Evolutionary conservation across 1,140 invertebrate genomes (phyloP).

Genomic region (Teleopsis dalmanni): DNA sequence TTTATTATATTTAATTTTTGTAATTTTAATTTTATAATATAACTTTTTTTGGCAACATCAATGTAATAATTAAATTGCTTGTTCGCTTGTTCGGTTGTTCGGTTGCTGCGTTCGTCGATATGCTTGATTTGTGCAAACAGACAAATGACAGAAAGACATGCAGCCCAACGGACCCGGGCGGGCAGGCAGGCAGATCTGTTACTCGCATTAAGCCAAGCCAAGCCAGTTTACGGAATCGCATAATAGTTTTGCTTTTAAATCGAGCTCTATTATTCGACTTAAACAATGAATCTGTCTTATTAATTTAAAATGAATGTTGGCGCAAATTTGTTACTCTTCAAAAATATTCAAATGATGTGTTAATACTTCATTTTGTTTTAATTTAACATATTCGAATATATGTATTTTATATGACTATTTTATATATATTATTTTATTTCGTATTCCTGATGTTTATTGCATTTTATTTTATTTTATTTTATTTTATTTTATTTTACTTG

Average conservation of each 20-base stretch:
- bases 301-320: too few relatives aligned
- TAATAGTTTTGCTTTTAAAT: too few relatives aligned
- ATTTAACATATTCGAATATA: background rate
- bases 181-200: too few relatives aligned
- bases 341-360: slow-evolving; percentile 14
- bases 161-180: too few relatives aligned
- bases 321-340: too few relatives aligned
- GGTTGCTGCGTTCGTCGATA: slow-evolving; percentile 18
- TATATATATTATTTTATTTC: background rate
- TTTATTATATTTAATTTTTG: background rate
- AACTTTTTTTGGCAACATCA: slow-evolving; percentile 5
- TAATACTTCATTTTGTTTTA: background rate
- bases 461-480: background rate
- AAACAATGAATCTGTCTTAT: too few relatives aligned
- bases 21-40: background rate
- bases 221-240: too few relatives aligned
- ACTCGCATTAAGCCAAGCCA: too few relatives aligned
- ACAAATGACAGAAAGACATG: background rate
- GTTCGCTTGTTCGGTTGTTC: slow-evolving; percentile 18
- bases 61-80: slow-evolving; percentile 16
- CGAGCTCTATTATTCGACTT: too few relatives aligned
- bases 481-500: background rate
- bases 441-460: background rate
- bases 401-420: background rate
- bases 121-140: background rate